Conservation (phyloP, 2,888 invertebrate genomes). For the Lissonota sp. region DNA sequence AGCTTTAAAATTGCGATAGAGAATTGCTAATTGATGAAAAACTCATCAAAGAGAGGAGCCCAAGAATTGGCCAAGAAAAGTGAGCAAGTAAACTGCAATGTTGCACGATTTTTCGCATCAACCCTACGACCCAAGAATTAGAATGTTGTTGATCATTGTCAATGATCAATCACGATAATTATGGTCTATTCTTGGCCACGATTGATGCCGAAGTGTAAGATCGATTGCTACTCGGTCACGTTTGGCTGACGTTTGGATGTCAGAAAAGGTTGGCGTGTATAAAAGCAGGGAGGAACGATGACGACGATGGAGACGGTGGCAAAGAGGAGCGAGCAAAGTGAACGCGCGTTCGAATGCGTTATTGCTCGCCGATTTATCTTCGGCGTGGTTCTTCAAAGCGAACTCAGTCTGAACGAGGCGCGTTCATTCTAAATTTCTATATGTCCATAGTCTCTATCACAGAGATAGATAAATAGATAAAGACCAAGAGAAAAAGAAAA, state of each 20-base stretch:
- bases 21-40: too few species aligned
- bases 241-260: constrained; percentile 39
- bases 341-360: constrained; percentile 18
- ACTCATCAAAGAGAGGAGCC: too few species aligned
- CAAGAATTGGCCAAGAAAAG: too few species aligned
- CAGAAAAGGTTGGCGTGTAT: constrained; percentile 14
- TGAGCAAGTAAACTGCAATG: too few species aligned
- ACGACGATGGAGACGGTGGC: too few species aligned
- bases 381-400: constrained; percentile 53
- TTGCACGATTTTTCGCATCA: too few species aligned
- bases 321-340: background rate
- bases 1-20: too few species aligned
- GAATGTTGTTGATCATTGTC: constrained; percentile 8
- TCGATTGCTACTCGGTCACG: constrained; percentile 53
- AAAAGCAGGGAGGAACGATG: background rate
- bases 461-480: too few species aligned
- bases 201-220: background rate
- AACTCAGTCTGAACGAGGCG: constrained; percentile 44
- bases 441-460: too few species aligned
- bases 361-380: constrained; percentile 61
- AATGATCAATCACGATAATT: too few species aligned
- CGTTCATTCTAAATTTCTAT: background rate
- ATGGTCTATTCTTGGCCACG: constrained; percentile 3
- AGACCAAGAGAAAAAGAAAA: too few species aligned
- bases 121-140: background rate